Conservation (phyloP, 2,797 vertebrate species). For the Prionace glauca region DNA sequence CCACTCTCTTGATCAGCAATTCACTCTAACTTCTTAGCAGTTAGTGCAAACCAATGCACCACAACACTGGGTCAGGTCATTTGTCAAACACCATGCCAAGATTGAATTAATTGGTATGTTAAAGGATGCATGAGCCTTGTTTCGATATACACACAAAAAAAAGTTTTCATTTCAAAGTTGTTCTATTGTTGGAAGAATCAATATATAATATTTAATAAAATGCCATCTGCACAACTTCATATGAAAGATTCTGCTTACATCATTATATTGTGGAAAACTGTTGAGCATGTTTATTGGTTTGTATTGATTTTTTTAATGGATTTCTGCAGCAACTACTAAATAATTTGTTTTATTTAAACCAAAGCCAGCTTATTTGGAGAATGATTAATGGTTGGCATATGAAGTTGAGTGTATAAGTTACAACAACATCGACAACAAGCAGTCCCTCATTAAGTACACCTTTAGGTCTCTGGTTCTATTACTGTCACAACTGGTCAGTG, state of each 20-base stretch:
- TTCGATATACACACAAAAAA: background rate
- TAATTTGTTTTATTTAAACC: constrained; percentile 34
- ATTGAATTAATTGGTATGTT: constrained; percentile 16
- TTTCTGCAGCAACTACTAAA: constrained; percentile 27
- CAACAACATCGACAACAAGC: background rate
- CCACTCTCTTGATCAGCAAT: background rate
- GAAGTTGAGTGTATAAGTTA: background rate
- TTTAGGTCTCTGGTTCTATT: background rate
- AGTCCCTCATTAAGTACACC: constrained; percentile 14
- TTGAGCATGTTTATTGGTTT: constrained; percentile 17
- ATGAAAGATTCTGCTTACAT: background rate
- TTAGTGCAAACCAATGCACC: background rate
- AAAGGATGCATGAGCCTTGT: background rate
- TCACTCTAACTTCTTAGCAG: background rate
- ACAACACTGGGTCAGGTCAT: background rate
- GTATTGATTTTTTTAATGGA: constrained; percentile 35
- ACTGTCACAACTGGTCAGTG: background rate
- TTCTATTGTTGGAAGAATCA: constrained; percentile 3
- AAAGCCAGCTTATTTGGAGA: constrained; percentile 21
- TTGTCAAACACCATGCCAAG: constrained; percentile 16
- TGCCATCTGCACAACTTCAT: background rate
- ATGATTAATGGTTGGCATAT: constrained; percentile 34
- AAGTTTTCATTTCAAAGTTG: constrained; percentile 11
- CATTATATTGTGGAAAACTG: background rate
- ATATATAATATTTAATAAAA: constrained; percentile 29